Base-by-base conservation (phyloP, 2,797 vertebrate species). In the Mastacembelus armatus region DNA sequence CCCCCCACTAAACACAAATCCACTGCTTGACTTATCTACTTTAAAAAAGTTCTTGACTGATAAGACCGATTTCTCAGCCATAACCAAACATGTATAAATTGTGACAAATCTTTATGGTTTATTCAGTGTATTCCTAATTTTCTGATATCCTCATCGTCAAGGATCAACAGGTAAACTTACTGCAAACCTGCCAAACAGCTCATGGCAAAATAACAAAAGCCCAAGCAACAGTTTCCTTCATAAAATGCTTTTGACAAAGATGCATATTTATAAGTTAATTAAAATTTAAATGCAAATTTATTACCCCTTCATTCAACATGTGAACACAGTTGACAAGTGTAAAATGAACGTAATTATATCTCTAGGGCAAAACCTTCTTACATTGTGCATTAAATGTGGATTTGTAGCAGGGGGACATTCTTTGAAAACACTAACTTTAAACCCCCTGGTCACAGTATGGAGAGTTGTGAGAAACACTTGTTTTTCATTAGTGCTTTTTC, bases 261-360 rank as follows among this genome's bases (percentile, higher is more conserved):
- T 10, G 21, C 16, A 27, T 63, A 80, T 84, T 85, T 77, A 76
- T 15, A 66, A 42, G 54, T 73, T 84, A 79, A 89, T 90, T 83
- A 84, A 86, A 89, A 82, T 79, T 78, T 80, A 84, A 89, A 87
- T 76, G 49, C 35, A 66, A 74, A 56, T 66, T 73, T 78, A 86
- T 80, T 76, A 74, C 74, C 77, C 84, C 58, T 72, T 83, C 47
- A 79, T 61, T 81, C 82, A 87, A 85, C 62, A 75, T 71, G 54
- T 71, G 68, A 61, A 66, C 10, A 4, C 30, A 26, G 66, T 33
- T 80, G 83, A 85, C 81, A 84, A 72, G 72, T 74, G 60, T 71
- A 59, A 65, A 87, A 83, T 72, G 61, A 83, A 74, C 75, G 75
- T 84, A 88, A 90, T 90, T 89, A 86, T 64, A 81, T 84, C 82